Conservation (phyloP, 1,140 invertebrate species). For the Pissodes strobi region DNA sequence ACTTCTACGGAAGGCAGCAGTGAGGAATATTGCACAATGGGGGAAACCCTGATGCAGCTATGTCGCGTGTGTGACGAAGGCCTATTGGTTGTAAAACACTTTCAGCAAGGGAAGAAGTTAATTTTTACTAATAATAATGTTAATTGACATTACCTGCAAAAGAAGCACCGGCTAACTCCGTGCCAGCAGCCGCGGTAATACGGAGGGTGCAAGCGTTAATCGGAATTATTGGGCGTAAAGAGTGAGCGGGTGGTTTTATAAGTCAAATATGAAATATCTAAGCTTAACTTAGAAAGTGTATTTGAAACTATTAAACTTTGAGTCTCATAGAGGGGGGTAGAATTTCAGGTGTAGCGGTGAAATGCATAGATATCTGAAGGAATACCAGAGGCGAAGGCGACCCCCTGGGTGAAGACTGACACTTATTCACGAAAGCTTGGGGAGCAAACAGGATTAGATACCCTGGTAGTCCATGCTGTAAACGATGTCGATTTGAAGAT, state of each 20-base stretch:
- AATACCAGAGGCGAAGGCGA: background rate
- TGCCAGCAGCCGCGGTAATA: background rate
- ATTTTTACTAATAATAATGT: background rate
- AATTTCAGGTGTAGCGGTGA: conserved; percentile 10
- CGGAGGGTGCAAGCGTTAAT: background rate
- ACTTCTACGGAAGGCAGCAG: conserved; percentile 3
- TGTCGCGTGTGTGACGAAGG: background rate
- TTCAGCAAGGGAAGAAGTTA: background rate
- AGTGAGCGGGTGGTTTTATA: background rate
- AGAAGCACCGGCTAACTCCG: background rate
- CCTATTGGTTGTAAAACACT: background rate
- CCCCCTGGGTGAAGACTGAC: background rate
- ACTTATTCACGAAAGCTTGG: background rate
- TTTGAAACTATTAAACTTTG: background rate
- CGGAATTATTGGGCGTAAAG: conserved; percentile 3
- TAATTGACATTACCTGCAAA: background rate
- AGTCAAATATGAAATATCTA: background rate
- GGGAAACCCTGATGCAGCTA: background rate
- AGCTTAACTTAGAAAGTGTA: background rate
- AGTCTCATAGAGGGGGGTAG: conserved; percentile 1
- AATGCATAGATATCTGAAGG: conserved; percentile 5
- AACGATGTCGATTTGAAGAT: background rate
- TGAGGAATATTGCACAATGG: background rate
- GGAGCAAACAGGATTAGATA: conserved; percentile 6
- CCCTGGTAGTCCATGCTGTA: conserved; percentile 4